These are phyloP conservation scores for Himalopsyche tibetana DNA, from an alignment of 2,888 invertebrate genomes.

Conservation along the genomic window DNA sequence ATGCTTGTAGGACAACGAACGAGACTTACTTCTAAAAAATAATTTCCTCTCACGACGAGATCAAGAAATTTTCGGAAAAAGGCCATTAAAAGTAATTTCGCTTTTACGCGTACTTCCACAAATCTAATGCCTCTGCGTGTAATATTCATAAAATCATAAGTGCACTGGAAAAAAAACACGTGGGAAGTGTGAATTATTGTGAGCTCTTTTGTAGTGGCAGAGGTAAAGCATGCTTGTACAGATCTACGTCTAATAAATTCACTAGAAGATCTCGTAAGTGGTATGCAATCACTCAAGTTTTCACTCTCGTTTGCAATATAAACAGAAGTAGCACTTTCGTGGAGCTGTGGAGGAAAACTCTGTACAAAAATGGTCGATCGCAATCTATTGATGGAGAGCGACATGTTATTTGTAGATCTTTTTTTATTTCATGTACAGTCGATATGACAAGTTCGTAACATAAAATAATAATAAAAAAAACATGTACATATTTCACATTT, in stretches of 20 bases:
- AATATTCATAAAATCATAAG: background rate
- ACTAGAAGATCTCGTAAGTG: background rate
- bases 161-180: conserved; percentile 7
- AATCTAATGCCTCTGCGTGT: background rate
- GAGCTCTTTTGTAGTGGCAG: background rate
- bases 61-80: conserved; percentile 11
- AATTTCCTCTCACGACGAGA: conserved; percentile 7
- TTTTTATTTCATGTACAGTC: too few species aligned
- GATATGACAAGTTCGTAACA: too few species aligned
- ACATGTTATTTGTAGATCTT: too few species aligned
- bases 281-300: background rate
- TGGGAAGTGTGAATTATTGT: background rate
- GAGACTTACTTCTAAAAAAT: background rate
- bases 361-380: too few species aligned
- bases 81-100: background rate
- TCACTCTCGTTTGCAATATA: conserved; percentile 32
- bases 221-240: background rate
- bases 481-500: too few species aligned
- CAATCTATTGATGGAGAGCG: too few species aligned
- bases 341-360: too few species aligned
- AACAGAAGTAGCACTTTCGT: background rate
- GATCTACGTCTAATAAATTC: background rate
- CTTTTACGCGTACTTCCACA: background rate
- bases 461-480: too few species aligned
- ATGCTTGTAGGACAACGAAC: conserved; percentile 18